Conservation (phyloP, 2,113 vertebrate species). For the Urocynchramus pylzowi region DNA sequence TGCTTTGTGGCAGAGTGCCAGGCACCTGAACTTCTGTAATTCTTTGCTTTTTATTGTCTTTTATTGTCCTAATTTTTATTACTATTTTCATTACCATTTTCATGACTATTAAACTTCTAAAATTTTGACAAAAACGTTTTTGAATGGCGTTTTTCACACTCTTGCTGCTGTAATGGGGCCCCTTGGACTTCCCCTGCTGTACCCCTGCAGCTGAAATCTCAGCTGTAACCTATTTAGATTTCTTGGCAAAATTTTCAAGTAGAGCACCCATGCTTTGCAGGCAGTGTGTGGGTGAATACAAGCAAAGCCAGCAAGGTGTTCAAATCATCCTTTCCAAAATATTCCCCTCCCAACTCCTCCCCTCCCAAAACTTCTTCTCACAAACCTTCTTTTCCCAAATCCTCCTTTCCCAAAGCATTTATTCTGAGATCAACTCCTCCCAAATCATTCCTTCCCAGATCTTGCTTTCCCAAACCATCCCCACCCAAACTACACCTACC, state of each 20-base stretch:
- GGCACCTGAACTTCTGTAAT: no score
- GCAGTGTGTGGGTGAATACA: neutral
- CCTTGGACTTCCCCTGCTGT: accelerated
- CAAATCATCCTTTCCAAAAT: neutral
- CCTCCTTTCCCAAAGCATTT: no score
- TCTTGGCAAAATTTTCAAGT: neutral
- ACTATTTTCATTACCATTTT: no score
- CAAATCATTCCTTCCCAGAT: neutral
- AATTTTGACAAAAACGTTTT: no score
- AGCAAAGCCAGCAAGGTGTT: neutral
- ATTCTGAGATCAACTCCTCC: no score
- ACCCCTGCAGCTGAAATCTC: neutral
- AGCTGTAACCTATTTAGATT: neutral
- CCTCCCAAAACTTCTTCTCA: neutral
- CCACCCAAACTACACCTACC: neutral
- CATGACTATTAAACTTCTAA: no score
- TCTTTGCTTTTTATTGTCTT: no score
- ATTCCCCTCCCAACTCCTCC: neutral
- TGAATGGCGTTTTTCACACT: no score
- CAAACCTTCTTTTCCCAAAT: neutral
- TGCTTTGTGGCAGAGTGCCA: no score
- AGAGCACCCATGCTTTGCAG: neutral
- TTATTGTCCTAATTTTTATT: no score
- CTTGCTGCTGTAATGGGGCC: neutral
- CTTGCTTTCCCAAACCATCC: neutral